A percentile compares a stretch with the other conserved stretches of the same genome.
Evolutionary conservation across 2,888 invertebrate species (phyloP).

Genomic region (Drosophila emarginata): DNA sequence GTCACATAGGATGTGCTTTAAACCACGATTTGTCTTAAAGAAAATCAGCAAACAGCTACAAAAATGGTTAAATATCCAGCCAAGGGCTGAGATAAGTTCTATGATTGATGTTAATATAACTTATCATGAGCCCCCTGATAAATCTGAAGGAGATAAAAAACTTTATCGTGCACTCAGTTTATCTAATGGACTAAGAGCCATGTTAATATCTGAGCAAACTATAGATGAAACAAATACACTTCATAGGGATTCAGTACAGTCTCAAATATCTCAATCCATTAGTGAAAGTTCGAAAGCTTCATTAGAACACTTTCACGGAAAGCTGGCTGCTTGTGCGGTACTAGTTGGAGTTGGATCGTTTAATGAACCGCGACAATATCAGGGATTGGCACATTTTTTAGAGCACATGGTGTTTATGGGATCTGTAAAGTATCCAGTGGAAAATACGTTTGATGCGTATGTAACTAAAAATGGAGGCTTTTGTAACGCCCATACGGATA

Average conservation of each 20-base stretch:
- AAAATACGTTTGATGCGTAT: constrained; percentile 92
- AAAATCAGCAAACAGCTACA: constrained; percentile 28
- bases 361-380: constrained; percentile 90
- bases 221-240: constrained; percentile 59
- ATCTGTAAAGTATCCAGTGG: constrained; percentile 92
- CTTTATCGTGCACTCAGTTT: constrained; percentile 87
- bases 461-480: constrained; percentile 92
- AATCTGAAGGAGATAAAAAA: constrained; percentile 90
- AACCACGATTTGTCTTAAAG: constrained; percentile 22
- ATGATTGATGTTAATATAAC: constrained; percentile 34
- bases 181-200: constrained; percentile 88
- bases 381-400: constrained; percentile 92
- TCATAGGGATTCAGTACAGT: constrained; percentile 45
- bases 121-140: constrained; percentile 85
- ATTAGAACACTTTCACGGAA: constrained; percentile 72
- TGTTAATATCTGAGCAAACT: constrained; percentile 87
- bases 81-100: constrained; percentile 7
- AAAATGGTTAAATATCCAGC: constrained; percentile 30
- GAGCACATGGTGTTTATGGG: constrained; percentile 98
- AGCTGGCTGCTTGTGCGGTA: constrained; percentile 88
- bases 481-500: constrained; percentile 94
- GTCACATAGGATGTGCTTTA: constrained; percentile 35
- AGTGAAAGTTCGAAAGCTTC: constrained; percentile 31
- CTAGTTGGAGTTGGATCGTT: constrained; percentile 91
- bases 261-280: neutral